A percentile compares a stretch with the other conserved stretches of the same genome.
phyloP scores from a whole-genome alignment of 2,797 vertebrate species.

The Morelia viridis region DNA sequence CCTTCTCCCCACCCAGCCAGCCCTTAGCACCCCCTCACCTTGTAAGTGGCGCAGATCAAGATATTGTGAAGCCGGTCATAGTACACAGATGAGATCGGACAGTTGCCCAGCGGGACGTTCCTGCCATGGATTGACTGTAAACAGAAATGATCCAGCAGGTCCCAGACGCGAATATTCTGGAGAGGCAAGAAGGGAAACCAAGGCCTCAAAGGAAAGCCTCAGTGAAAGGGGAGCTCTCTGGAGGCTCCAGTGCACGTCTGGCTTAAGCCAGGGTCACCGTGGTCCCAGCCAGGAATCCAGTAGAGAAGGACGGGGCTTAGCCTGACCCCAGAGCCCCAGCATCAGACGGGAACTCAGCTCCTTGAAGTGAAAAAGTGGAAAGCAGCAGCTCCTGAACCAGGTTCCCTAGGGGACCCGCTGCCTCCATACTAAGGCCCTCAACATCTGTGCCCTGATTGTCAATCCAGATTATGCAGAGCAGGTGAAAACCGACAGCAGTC shows the following conservation, averaged over 20 bases:
- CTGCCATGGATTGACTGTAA: slow-evolving; percentile 63
- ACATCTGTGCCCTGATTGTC: too few relatives aligned
- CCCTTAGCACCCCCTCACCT: slow-evolving; percentile 3
- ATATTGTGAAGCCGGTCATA: slow-evolving; percentile 14
- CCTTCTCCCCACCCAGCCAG: accelerated
- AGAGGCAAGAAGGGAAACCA: not conserved
- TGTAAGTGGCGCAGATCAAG: slow-evolving; percentile 40
- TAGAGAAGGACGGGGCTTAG: too few relatives aligned
- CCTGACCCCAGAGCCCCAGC: too few relatives aligned
- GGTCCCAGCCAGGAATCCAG: too few relatives aligned
- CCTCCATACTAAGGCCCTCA: not conserved
- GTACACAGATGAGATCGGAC: slow-evolving; percentile 49
- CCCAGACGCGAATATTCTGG: slow-evolving; percentile 54
- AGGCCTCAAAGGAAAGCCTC: too few relatives aligned
- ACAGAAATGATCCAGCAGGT: slow-evolving; percentile 51
- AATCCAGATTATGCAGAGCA: not conserved
- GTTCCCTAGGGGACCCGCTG: too few relatives aligned
- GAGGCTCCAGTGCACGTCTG: too few relatives aligned
- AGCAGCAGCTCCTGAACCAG: too few relatives aligned
- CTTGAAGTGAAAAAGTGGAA: too few relatives aligned
- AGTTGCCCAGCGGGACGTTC: slow-evolving; percentile 37
- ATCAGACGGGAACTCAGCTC: too few relatives aligned
- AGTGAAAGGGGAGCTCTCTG: too few relatives aligned
- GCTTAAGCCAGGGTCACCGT: too few relatives aligned
- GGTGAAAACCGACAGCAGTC: not conserved